These are phyloP conservation scores for Machimus atricapillus DNA, from an alignment of 2,888 invertebrate species.

Conservation along the genomic window DNA sequence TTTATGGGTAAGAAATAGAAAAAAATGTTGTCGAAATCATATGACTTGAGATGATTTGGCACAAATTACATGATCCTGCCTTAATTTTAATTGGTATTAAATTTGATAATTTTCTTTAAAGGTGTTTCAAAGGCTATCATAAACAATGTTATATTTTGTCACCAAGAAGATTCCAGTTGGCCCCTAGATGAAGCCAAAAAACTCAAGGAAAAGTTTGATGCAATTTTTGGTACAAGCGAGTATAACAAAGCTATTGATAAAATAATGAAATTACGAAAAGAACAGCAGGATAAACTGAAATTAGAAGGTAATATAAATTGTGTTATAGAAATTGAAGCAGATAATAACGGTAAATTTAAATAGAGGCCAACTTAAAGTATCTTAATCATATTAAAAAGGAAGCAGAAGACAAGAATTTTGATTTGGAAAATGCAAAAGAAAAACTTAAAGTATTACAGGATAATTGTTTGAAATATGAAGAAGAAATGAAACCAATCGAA, in stretches of 20 bases:
- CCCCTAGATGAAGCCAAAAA: constrained; percentile 93
- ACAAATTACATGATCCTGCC: neutral
- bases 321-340: neutral
- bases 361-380: constrained; percentile 65
- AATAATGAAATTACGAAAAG: constrained; percentile 73
- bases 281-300: constrained; percentile 65
- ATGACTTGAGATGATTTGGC: neutral
- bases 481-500: constrained; percentile 66
- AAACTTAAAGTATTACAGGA: constrained; percentile 68
- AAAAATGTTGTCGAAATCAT: neutral
- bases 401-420: constrained; percentile 68
- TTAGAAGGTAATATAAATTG: constrained; percentile 62
- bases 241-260: constrained; percentile 89
- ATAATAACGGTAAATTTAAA: neutral
- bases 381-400: constrained; percentile 68
- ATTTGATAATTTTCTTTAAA: constrained; percentile 12
- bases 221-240: constrained; percentile 93
- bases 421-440: constrained; percentile 68
- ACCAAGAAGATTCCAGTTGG: constrained; percentile 98
- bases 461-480: constrained; percentile 66
- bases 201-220: constrained; percentile 95
- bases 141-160: constrained; percentile 97
- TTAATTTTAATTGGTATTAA: neutral
- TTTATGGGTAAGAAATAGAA: constrained; percentile 61
- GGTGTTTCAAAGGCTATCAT: constrained; percentile 93